Base-by-base conservation (phyloP, 2,797 vertebrate genomes). In the Cryptoprocta ferox region DNA sequence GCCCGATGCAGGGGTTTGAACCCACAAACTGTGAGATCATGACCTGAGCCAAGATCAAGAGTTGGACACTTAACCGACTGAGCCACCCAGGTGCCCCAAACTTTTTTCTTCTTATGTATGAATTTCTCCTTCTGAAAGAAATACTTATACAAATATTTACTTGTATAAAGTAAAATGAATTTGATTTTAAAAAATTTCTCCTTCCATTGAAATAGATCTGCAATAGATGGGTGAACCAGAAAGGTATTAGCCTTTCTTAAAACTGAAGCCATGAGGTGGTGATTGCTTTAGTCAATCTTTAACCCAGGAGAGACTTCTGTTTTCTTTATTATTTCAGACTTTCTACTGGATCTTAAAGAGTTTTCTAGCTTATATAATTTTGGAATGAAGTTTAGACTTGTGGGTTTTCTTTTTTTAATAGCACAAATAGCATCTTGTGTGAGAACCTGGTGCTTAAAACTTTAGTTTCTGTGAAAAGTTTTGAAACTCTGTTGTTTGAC, bases 381-480 rank as follows among this genome's bases (percentile, higher is more conserved):
- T 94, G 73, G 59, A 86, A 24, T 93, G 76, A 92, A 19, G 9
- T 83, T 88, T 87, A 63, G 28, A 65, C 61, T 68, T 81, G 15
- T 61, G 81, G 21, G 66, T 4, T 81, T 35, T 32, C 82, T 48
- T 78, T 26, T 68, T 45, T 68, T 81, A 81, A 66, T 73, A 71
- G n/a, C 56, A 53, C 79, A 75, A 70, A 68, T 66, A 80, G 63
- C 48, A 68, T 61, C 42, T 66, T 79, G 28, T 11, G 0, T 61
- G 70, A 84, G 83, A 88, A 91, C 48, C 37, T 66, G 32, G 7
- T 83, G 24, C 28, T 94, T 90, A 83, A 87, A 89, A 90, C 30
- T 90, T 82, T 30, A 50, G 24, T 42, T 86, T 91, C n/a, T 91
- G 2, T 93, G n/a, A 65, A 91, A 84, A 88, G 32, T 91, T 93